Base-by-base conservation (phyloP, 2,888 invertebrate species). In the Lycia hirtaria region DNA sequence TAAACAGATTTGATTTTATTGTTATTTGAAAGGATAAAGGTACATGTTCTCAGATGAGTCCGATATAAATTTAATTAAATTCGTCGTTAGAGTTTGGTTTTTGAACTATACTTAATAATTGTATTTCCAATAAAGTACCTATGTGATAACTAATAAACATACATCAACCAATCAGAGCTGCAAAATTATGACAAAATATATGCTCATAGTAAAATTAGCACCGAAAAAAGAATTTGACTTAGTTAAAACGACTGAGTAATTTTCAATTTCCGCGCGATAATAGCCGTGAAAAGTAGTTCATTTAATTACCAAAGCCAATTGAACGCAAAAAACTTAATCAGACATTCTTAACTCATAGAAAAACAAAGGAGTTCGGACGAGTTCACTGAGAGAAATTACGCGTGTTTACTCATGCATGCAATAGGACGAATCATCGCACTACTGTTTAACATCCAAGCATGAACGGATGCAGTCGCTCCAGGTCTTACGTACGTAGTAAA, bases 401-500 rank as follows among this genome's bases (percentile, higher is more conserved):
- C 41, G 22, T 52, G 43, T 14, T 45, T 56, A 38, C 12, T 54
- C 43, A 51, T 26, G 28, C 45, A 33, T 50, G 19, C 24, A 48
- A 41, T 44, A 33, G 28, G 40, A 44, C 24, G 32, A 37, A 51
- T 43, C 52, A 43, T 49, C 43, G 22, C 49, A 54, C 64, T 56
- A 59, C 65, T 52, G 35, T 56, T 58, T 60, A 65, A 61, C 55
- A 62, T 64, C 62, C 65, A 64, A 63, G 62, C 51, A 55, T 71
- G 64, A 41, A 54, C 69, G 71, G 73, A 71, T 70, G 66, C 62
- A 71, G 64, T 60, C 69, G 63, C 74, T 72, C 64, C 45, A 72
- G 64, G 59, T 65, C 59, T 74, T 74, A 70, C 68, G 68, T 72
- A 73, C 72, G 78, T 79, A 78, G 78, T 62, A 73, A 72, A 78